Evolutionary conservation across 2,888 invertebrate genomes (phyloP), one percentile per base, ranked within the genome.

Genomic region (Caradrina clavipalpis): DNA sequence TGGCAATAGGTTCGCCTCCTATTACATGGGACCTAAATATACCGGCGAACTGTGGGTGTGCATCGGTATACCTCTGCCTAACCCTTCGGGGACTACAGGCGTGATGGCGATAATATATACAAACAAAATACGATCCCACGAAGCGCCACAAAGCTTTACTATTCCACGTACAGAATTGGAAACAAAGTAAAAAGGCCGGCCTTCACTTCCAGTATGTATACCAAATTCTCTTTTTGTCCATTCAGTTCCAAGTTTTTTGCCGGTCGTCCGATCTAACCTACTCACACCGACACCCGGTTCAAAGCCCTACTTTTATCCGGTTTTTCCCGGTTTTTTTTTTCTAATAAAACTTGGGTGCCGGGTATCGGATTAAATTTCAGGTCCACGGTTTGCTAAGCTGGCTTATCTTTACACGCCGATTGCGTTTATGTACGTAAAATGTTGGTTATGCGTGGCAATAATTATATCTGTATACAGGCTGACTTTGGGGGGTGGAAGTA

Each of bases 381-480:
- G 39, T 74, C 63, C 50, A 35, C 51, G 64, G 54, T 42, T 62
- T 49, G 21, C 31, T 53, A 59, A 68, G 35, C 42, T 39, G 21
- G 80, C 63, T 76, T 76, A 76, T 68, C 80, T 79, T 50, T 50
- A 45, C 35, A 62, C 55, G 53, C 57, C 31, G 26, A 54, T 53
- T 63, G 63, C n/a, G 55, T 60, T 49, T 50, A 26, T 31, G 56
- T 39, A 21, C n/a, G 67, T 54, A 11, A 50, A 49, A 53, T 35
- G 10, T 60, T 58, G 21, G 51, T 42, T 35, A 35, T 13, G 13
- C 15, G 10, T 42, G 42, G 42, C 42, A 35, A 35, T 35, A 8
- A 8, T 35, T 35, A 35, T 35, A 8, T 35, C 35, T 35, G 35
- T 35, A 8, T 35, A 35, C 35, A 35, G 8, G 35, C 8, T 8